Evolutionary conservation across 2,113 vertebrate species (phyloP).

Genomic region (Candoia aspera): DNA sequence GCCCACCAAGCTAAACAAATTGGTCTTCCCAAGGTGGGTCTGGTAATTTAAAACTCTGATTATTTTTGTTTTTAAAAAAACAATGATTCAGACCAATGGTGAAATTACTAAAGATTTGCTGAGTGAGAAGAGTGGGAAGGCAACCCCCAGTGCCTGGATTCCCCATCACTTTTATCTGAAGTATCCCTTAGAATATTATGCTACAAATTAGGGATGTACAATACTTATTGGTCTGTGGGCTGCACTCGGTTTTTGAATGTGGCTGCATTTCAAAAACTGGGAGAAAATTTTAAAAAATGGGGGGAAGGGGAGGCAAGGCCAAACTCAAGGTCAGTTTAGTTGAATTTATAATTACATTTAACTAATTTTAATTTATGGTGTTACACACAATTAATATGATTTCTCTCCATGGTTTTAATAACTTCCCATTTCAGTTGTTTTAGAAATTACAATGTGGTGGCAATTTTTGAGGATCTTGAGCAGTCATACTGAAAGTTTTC

Average conservation of each 20-base stretch:
- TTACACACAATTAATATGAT: neutral
- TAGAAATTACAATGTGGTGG: neutral
- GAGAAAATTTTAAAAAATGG: neutral
- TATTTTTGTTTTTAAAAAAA: neutral
- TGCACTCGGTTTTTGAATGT: neutral
- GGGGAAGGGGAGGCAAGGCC: neutral
- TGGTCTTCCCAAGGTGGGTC: neutral
- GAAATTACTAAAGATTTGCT: neutral
- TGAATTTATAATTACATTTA: neutral
- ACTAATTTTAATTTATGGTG: neutral
- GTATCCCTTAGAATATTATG: neutral
- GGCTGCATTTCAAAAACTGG: neutral
- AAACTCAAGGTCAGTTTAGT: neutral
- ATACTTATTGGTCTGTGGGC: neutral
- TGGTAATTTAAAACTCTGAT: neutral
- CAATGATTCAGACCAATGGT: neutral
- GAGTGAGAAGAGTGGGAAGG: neutral
- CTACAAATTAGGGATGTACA: neutral
- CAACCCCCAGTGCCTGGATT: neutral
- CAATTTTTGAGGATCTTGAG: neutral
- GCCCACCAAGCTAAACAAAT: neutral
- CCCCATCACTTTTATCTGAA: neutral
- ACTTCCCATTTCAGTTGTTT: neutral
- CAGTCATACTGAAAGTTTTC: neutral
- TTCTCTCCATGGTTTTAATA: neutral